Evolutionary conservation across 2,888 invertebrate genomes (phyloP).

Genomic region (Hecatera dysodea): DNA sequence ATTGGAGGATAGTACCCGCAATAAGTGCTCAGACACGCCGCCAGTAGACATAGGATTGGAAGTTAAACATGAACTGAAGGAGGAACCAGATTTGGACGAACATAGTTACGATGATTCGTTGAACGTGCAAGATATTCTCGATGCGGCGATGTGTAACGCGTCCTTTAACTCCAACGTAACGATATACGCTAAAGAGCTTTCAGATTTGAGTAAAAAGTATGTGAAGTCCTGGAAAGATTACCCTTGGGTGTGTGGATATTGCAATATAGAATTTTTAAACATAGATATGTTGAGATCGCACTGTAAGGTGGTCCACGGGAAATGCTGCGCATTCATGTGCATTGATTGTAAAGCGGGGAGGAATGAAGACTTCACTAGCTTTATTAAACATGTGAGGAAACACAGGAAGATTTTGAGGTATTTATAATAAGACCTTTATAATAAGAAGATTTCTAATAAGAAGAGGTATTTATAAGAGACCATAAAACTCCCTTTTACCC

Average conservation of each 20-base stretch:
- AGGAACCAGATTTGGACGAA: conserved; percentile 73
- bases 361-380: conserved; percentile 91
- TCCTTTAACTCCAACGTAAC: conserved; percentile 72
- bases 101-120: conserved; percentile 67
- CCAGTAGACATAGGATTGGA: conserved; percentile 56
- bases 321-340: conserved; percentile 92
- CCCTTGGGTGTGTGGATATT: conserved; percentile 84
- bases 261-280: conserved; percentile 84
- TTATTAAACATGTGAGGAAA: conserved; percentile 92
- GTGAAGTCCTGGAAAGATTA: conserved; percentile 83
- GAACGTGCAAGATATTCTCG: conserved; percentile 81
- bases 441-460: too few relatives aligned
- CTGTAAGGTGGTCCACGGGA: conserved; percentile 91
- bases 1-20: conserved; percentile 56
- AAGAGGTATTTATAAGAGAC: too few relatives aligned
- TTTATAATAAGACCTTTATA: too few relatives aligned
- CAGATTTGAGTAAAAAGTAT: conserved; percentile 72
- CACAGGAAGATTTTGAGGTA: conserved; percentile 92
- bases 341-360: conserved; percentile 92
- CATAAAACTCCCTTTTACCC: too few relatives aligned
- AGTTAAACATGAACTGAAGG: conserved; percentile 81
- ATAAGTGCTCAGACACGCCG: conserved; percentile 15
- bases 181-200: conserved; percentile 82
- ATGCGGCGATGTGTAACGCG: conserved; percentile 78
- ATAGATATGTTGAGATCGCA: conserved; percentile 90